These are phyloP conservation scores for Tamias sibiricus DNA, from an alignment of 2,113 vertebrate species.

Conservation along the genomic window DNA sequence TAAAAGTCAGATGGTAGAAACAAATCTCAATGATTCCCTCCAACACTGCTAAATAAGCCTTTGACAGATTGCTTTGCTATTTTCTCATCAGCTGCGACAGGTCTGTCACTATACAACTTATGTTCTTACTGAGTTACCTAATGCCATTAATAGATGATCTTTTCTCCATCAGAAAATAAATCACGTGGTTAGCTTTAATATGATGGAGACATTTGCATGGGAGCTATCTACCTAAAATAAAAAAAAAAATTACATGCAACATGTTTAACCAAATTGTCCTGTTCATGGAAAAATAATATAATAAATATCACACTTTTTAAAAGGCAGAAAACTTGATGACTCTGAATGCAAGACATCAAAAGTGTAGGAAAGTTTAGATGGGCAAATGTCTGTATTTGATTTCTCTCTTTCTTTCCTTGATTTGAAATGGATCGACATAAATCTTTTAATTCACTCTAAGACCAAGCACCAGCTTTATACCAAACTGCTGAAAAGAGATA, in stretches of 20 bases:
- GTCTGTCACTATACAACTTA: neutral
- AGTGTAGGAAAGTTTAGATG: neutral
- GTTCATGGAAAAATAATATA: neutral
- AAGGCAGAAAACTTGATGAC: neutral
- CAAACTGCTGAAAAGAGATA: neutral
- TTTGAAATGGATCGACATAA: neutral
- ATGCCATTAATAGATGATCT: conserved; percentile 8
- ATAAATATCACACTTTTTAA: neutral
- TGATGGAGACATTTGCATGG: conserved; percentile 32
- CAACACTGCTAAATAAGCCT: neutral
- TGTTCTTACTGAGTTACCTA: conserved; percentile 10
- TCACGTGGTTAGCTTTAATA: neutral
- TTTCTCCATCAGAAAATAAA: conserved; percentile 45
- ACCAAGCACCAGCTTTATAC: neutral
- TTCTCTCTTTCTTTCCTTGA: neutral
- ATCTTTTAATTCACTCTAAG: neutral
- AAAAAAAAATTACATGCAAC: neutral
- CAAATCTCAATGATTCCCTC: neutral
- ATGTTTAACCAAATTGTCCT: neutral
- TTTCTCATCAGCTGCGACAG: neutral
- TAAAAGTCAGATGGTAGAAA: conserved; percentile 23
- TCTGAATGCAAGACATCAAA: neutral
- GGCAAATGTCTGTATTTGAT: neutral
- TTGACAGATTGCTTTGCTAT: neutral
- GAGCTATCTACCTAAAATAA: neutral